Evolutionary conservation across 2,797 vertebrate species (phyloP).

Genomic region (Orientallactaga sibirica): DNA sequence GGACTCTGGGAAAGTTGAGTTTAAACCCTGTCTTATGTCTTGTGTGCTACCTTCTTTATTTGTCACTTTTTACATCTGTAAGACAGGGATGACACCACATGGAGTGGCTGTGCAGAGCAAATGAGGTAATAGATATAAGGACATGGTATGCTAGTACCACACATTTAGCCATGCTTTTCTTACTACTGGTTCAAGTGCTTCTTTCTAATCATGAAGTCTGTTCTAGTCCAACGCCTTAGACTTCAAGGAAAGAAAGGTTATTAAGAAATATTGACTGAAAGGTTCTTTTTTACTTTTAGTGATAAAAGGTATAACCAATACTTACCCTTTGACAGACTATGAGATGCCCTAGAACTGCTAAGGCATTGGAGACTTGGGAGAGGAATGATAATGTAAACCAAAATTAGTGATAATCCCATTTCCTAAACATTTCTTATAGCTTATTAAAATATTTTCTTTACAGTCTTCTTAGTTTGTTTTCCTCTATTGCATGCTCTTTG

Average conservation of each 20-base stretch:
- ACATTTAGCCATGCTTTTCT: accelerated
- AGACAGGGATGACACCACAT: neutral
- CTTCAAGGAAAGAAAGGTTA: neutral
- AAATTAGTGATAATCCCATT: slow-evolving; percentile 57
- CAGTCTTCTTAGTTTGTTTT: slow-evolving; percentile 79
- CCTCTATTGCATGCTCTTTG: slow-evolving; percentile 79
- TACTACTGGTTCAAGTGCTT: neutral
- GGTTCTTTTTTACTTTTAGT: neutral
- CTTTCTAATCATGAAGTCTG: neutral
- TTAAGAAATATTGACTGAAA: neutral
- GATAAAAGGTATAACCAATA: neutral
- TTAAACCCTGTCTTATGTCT: neutral
- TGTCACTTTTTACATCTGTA: neutral
- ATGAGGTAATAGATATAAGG: neutral
- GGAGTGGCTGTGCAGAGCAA: neutral
- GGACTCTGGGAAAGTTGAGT: neutral
- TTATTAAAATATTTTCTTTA: slow-evolving; percentile 84
- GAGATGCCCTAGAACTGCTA: neutral
- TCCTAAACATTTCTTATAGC: slow-evolving; percentile 82
- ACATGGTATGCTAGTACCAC: no score
- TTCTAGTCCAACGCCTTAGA: neutral
- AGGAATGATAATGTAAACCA: neutral
- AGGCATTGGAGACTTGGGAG: neutral
- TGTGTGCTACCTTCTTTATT: neutral
- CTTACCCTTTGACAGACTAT: neutral